Evolutionary conservation across 2,797 vertebrate species (phyloP).

Genomic region (Onychomys torridus): DNA sequence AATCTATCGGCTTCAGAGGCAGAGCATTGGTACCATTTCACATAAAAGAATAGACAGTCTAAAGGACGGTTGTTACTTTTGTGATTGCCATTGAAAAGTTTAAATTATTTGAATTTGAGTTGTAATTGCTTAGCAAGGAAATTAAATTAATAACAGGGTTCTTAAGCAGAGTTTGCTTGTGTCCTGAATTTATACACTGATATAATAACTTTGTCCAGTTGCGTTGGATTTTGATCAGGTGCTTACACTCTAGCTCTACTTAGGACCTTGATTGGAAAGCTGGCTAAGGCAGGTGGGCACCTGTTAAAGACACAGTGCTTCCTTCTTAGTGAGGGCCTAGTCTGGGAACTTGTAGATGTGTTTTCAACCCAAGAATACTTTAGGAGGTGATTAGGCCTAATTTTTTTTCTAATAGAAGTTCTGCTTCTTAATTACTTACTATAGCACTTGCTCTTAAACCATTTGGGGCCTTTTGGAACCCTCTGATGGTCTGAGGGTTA

Average conservation of each 20-base stretch:
- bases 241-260: neutral
- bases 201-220: neutral
- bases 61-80: conserved; percentile 17
- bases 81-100: conserved; percentile 38
- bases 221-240: conserved; percentile 16
- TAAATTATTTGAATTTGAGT: conserved; percentile 56
- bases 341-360: neutral
- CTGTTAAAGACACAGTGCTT: conserved; percentile 33
- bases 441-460: conserved; percentile 38
- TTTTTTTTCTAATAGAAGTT: conserved; percentile 45
- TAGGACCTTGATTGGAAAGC: conserved; percentile 13
- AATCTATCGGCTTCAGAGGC: conserved; percentile 58
- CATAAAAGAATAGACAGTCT: conserved; percentile 60
- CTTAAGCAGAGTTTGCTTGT: conserved; percentile 48
- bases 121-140: conserved; percentile 56
- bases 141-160: conserved; percentile 22
- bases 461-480: conserved; percentile 62
- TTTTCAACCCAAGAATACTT: conserved; percentile 58
- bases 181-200: conserved; percentile 1
- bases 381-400: conserved; percentile 39
- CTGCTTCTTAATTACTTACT: conserved; percentile 23
- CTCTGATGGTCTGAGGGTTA: conserved; percentile 53
- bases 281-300: conserved; percentile 22
- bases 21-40: neutral
- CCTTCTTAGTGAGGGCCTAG: conserved; percentile 19